A percentile compares a stretch with the other conserved stretches of the same genome.
Conservation (phyloP, 2,113 vertebrate genomes). For the Alectura lathami region DNA sequence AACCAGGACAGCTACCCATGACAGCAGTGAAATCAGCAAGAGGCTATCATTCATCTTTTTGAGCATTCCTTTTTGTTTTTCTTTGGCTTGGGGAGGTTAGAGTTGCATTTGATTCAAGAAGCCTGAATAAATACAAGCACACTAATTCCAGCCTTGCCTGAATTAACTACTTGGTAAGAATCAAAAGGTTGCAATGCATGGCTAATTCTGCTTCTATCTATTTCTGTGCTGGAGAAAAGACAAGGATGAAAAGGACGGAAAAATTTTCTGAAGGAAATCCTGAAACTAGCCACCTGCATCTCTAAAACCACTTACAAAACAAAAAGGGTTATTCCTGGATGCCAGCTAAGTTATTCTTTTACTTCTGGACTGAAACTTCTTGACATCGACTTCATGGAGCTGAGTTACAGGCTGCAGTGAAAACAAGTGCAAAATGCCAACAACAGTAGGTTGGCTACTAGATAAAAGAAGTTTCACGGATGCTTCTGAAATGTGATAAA, state of each 20-base stretch:
- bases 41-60: neutral
- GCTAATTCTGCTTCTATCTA: neutral
- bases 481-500: neutral
- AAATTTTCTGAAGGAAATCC: neutral
- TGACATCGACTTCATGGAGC: neutral
- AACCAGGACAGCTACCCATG: neutral
- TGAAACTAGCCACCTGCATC: neutral
- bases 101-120: neutral
- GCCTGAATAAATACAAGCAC: neutral
- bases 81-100: neutral
- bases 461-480: neutral
- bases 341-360: neutral
- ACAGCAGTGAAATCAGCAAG: neutral
- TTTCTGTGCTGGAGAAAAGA: neutral
- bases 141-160: neutral
- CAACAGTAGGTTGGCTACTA: neutral
- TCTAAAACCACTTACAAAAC: neutral
- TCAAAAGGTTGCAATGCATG: neutral
- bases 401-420: slow-evolving; percentile 4
- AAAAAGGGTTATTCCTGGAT: neutral
- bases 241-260: neutral
- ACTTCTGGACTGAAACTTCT: neutral
- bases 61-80: neutral
- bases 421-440: neutral
- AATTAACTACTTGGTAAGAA: neutral